Conservation (phyloP, 2,888 invertebrate species). For the Scaptomyza polygonia region DNA sequence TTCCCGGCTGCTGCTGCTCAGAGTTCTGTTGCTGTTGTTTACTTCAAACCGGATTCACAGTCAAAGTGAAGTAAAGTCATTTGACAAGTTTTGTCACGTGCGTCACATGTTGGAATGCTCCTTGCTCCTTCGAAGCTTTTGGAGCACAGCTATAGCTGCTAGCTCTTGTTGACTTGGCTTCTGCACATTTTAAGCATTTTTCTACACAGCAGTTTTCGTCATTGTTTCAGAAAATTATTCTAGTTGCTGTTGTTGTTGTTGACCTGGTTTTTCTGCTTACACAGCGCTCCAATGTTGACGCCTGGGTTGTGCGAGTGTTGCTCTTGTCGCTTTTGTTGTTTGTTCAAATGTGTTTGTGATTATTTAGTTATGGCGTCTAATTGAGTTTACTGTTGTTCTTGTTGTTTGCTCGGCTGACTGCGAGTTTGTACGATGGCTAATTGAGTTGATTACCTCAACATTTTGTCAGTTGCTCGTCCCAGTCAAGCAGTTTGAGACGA, state of each 20-base stretch:
- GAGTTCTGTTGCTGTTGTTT: constrained; percentile 44
- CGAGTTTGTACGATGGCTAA: constrained; percentile 45
- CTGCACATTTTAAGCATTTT: constrained; percentile 67
- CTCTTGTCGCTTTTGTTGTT: constrained; percentile 58
- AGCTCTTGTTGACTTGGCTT: constrained; percentile 42
- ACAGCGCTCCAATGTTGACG: constrained; percentile 34
- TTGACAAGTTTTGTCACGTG: constrained; percentile 80
- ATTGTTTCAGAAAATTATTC: constrained; percentile 68
- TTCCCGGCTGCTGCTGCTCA: neutral
- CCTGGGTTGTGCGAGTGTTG: constrained; percentile 52
- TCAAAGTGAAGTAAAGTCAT: constrained; percentile 72
- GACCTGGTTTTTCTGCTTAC: constrained; percentile 61
- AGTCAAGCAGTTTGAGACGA: neutral
- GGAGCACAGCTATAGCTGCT: constrained; percentile 1
- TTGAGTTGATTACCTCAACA: constrained; percentile 70
- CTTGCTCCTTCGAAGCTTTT: neutral
- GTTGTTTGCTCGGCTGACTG: constrained; percentile 26
- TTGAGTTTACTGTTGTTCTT: constrained; percentile 65
- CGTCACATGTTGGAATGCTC: constrained; percentile 75
- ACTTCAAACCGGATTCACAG: constrained; percentile 58
- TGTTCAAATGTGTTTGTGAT: constrained; percentile 77
- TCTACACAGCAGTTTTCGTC: constrained; percentile 64
- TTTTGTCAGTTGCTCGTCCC: constrained; percentile 37
- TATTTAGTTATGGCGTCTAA: constrained; percentile 78
- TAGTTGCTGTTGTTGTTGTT: constrained; percentile 45